Evolutionary conservation across 1,140 invertebrate genomes (phyloP).

Genomic region (Leptinotarsa undecemlineata): DNA sequence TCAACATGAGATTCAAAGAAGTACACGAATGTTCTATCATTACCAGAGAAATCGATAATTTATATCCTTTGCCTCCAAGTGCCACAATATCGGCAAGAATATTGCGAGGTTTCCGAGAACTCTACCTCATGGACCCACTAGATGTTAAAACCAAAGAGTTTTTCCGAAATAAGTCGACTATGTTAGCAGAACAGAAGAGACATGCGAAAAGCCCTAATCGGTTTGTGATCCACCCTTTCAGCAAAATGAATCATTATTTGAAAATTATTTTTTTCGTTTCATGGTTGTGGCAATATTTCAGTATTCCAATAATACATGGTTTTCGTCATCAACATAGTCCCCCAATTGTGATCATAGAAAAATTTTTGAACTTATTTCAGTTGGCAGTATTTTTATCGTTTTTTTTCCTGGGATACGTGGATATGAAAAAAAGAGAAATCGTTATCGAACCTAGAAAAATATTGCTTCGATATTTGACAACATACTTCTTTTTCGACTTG

Average conservation of each 20-base stretch:
- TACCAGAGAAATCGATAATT: not conserved
- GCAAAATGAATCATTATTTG: constrained; percentile 23
- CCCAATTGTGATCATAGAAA: not conserved
- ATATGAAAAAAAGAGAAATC: constrained; percentile 30
- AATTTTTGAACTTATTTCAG: not conserved
- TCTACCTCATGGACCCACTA: constrained; percentile 27
- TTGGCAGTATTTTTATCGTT: constrained; percentile 9
- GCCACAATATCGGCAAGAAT: constrained; percentile 27
- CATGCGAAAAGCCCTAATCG: constrained; percentile 23
- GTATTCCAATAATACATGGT: not conserved
- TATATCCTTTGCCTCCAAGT: constrained; percentile 30
- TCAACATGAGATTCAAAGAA: not conserved
- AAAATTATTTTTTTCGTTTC: constrained; percentile 29
- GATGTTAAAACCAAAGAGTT: constrained; percentile 22
- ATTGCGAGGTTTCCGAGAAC: constrained; percentile 13
- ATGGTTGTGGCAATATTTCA: constrained; percentile 24
- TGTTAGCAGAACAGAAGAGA: constrained; percentile 31
- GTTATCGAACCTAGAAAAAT: constrained; percentile 30
- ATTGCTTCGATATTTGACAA: constrained; percentile 23
- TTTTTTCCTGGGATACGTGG: constrained; percentile 31
- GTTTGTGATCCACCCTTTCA: constrained; percentile 34
- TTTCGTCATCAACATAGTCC: not conserved
- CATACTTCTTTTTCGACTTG: constrained; percentile 29
- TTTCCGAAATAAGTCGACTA: constrained; percentile 32
- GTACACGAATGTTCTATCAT: constrained; percentile 1